Evolutionary conservation across 1,140 invertebrate species (phyloP), one percentile per base, ranked within the genome.

Genomic region (Armadillidium nasatum): DNA sequence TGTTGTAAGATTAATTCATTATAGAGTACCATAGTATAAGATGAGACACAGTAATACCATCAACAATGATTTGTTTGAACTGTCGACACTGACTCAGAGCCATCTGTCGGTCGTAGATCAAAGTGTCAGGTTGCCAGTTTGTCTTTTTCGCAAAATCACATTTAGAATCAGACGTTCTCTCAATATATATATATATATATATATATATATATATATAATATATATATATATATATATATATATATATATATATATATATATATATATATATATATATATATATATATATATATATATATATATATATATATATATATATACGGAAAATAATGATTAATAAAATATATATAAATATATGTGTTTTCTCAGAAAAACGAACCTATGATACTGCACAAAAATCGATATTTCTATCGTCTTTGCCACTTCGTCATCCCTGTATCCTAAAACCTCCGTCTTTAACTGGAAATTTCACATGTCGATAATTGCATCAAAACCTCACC

Each of bases 21-120:
- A 33, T 33, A 33, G 19, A 19, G 19, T 60, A 60, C 50, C 50
- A 60, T 13, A 60, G 50, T 60, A 19, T 60, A 60, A 19, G 50
- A 60, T 15, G 50, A 60, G 50, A 15, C 50, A 60, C 7, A 60
- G 50, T 60, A 60, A 19, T 60, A 19, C 11, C 50, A 60, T 60
- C 50, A 60, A 60, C 50, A 60, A 60, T 60, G 50, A 60, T 60
- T 60, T 60, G 50, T 60, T 60, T 60, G 50, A 19, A 60, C 50
- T 60, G 50, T 60, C 50, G 50, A 60, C 50, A 60, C 50, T 60
- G 50, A 60, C 50, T 60, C 50, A 60, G 50, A 60, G 50, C 50
- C 50, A 60, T 60, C 50, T 60, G 50, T 60, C 50, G 50, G 50
- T 19, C 50, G 50, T 60, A 60, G 50, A 60, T 60, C 50, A 60